Conservation (phyloP, 2,113 vertebrate species). For the Rhipidura dahli region DNA sequence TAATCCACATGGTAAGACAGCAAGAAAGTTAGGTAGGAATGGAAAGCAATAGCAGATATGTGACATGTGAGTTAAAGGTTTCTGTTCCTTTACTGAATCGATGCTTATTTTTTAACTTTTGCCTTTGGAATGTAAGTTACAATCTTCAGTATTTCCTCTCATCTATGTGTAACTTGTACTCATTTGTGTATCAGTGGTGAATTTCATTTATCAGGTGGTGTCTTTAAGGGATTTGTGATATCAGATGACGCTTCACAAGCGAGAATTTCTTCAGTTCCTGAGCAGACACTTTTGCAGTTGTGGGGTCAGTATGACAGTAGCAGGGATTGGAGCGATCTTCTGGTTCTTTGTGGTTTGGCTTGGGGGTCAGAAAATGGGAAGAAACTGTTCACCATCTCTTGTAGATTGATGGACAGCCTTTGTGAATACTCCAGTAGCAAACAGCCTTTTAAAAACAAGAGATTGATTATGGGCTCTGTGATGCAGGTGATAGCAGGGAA, state of each 20-base stretch:
- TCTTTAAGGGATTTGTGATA: neutral
- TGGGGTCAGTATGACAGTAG: neutral
- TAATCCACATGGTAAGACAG: neutral
- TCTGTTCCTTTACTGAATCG: neutral
- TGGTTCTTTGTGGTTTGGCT: neutral
- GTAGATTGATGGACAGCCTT: neutral
- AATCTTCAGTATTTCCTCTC: neutral
- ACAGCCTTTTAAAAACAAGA: neutral
- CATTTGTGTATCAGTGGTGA: neutral
- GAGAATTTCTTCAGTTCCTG: neutral
- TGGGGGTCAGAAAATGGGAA: neutral
- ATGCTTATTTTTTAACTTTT: neutral
- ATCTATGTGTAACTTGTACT: neutral
- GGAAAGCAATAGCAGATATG: neutral
- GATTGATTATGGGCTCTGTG: neutral
- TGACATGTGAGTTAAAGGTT: neutral
- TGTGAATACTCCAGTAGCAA: neutral
- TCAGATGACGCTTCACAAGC: neutral
- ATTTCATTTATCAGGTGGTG: neutral
- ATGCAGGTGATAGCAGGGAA: neutral
- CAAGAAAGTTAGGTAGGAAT: neutral
- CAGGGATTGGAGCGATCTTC: neutral
- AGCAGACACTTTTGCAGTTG: neutral
- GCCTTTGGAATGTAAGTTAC: neutral
- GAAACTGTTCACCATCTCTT: neutral